These are phyloP conservation scores for Anthophora plumipes DNA, from an alignment of 2,888 invertebrate genomes.

Conservation along the genomic window DNA sequence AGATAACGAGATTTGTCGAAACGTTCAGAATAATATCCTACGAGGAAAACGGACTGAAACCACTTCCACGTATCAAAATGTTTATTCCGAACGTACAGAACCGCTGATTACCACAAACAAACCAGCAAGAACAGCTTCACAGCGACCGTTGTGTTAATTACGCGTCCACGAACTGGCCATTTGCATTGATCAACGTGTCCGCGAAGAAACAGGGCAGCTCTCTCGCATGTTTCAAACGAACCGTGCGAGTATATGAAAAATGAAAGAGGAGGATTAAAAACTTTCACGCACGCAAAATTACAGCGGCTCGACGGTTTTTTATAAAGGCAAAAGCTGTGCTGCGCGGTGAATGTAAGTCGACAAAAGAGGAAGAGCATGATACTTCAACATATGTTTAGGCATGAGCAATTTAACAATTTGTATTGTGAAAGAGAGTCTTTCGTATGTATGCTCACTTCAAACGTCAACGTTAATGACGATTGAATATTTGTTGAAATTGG, in stretches of 20 bases:
- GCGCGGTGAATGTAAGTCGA: not conserved
- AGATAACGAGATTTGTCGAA: too few relatives aligned
- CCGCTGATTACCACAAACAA: constrained; percentile 1
- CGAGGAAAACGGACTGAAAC: too few relatives aligned
- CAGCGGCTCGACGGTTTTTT: not conserved
- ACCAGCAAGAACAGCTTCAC: not conserved
- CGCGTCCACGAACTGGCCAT: constrained; percentile 2
- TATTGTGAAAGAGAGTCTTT: too few relatives aligned
- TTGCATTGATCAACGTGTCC: not conserved
- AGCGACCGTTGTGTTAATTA: constrained; percentile 2
- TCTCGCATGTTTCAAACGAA: too few relatives aligned
- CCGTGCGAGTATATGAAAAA: not conserved
- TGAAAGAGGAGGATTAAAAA: constrained; percentile 14
- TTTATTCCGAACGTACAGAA: too few relatives aligned
- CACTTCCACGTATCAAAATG: too few relatives aligned
- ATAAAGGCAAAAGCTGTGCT: constrained; percentile 8
- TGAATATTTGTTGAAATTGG: too few relatives aligned
- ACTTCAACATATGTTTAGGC: constrained; percentile 46
- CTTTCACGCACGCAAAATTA: constrained; percentile 15
- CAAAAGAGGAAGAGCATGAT: constrained; percentile 2
- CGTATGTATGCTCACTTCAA: too few relatives aligned
- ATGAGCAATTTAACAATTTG: too few relatives aligned
- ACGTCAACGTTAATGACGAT: too few relatives aligned
- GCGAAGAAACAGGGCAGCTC: not conserved
- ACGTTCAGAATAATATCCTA: too few relatives aligned